phyloP scores from a whole-genome alignment of 1,140 invertebrate genomes.

The Pachypsylla venusta region DNA sequence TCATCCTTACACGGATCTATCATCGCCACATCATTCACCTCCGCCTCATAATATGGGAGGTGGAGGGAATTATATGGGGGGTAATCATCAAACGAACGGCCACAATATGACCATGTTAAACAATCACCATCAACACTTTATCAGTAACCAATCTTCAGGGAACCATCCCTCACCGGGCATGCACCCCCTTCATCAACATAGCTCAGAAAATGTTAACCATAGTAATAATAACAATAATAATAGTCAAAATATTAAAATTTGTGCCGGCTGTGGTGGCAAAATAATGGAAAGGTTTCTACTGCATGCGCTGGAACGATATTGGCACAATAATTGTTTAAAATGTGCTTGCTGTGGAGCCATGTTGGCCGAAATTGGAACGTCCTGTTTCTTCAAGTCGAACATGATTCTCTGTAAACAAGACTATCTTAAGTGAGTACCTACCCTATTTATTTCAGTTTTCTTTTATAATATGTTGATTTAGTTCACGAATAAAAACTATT shows the following conservation, averaged over 20 bases:
- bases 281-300: conserved; percentile 39
- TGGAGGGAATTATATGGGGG: conserved; percentile 13
- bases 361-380: conserved; percentile 72
- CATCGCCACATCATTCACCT: conserved; percentile 23
- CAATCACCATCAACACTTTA: conserved; percentile 19
- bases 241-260: conserved; percentile 25
- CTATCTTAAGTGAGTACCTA: conserved; percentile 67
- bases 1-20: conserved; percentile 26
- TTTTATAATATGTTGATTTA: no score
- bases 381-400: conserved; percentile 77
- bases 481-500: no score
- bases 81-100: conserved; percentile 11
- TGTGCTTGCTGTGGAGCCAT: conserved; percentile 73
- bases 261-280: conserved; percentile 37
- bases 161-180: conserved; percentile 7
- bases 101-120: conserved; percentile 11
- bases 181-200: conserved; percentile 18
- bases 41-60: conserved; percentile 20
- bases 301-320: conserved; percentile 49
- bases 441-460: no score
- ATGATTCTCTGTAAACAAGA: conserved; percentile 90
- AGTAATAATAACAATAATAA: conserved; percentile 19
- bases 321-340: conserved; percentile 85
- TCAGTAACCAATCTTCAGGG: background rate
- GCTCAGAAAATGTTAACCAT: conserved; percentile 22